Conservation (phyloP, 2,113 vertebrate genomes). For the Mus spicilegus region DNA sequence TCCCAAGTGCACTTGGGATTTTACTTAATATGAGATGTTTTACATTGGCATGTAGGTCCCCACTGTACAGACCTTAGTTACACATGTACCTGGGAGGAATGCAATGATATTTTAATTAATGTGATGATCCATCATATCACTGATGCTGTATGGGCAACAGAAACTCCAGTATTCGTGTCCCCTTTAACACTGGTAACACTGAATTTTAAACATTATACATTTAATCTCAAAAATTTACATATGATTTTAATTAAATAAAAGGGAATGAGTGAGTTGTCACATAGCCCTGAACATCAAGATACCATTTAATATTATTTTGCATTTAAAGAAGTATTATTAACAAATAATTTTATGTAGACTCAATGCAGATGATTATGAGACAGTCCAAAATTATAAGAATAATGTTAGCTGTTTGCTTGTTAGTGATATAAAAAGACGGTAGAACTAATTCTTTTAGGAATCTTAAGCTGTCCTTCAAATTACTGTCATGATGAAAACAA, state of each 20-base stretch:
- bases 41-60: slow-evolving; percentile 25
- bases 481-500: not conserved
- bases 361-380: not conserved
- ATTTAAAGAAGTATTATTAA: not conserved
- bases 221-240: not conserved
- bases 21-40: slow-evolving; percentile 59
- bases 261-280: slow-evolving; percentile 7
- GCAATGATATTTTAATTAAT: slow-evolving; percentile 33
- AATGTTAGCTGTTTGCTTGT: not conserved
- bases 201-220: slow-evolving; percentile 29
- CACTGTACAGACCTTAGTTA: not conserved
- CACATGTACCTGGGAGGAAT: not conserved
- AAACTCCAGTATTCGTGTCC: not conserved
- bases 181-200: not conserved
- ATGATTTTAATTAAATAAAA: slow-evolving; percentile 48
- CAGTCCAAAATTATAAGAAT: not conserved
- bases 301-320: not conserved
- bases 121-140: not conserved
- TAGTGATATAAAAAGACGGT: not conserved
- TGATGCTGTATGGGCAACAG: not conserved
- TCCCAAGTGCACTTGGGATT: slow-evolving; percentile 36
- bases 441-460: slow-evolving; percentile 14
- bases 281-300: slow-evolving; percentile 8
- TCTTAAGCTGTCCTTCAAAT: not conserved
- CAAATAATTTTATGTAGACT: slow-evolving; percentile 12